phyloP scores from a whole-genome alignment of 2,888 invertebrate species.

The Protophormia terraenovae region DNA sequence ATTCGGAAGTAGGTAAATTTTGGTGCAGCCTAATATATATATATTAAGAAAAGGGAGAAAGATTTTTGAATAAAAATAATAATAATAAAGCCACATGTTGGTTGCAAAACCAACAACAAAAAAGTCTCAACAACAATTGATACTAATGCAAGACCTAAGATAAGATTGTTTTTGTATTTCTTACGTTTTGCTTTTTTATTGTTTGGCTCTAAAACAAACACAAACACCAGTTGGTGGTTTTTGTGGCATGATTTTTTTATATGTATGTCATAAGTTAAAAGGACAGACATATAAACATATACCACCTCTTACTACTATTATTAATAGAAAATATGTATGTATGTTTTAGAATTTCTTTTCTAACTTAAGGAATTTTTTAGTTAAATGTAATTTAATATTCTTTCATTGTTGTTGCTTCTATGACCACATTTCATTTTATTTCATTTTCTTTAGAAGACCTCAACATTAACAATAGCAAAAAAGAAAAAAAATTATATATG shows the following conservation, averaged over 20 bases:
- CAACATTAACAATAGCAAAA: background rate
- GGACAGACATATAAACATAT: background rate
- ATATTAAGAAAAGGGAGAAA: background rate
- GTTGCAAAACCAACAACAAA: background rate
- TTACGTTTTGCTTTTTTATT: background rate
- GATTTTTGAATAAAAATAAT: background rate
- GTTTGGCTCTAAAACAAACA: background rate
- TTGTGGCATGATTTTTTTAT: background rate
- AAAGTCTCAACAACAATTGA: background rate
- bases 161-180: background rate
- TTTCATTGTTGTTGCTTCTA: background rate
- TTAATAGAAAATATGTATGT: no score
- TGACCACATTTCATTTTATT: background rate
- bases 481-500: background rate
- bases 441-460: background rate
- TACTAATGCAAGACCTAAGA: background rate
- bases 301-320: background rate
- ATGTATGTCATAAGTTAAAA: background rate
- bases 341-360: background rate
- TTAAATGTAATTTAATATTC: constrained; percentile 8
- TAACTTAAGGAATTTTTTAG: background rate
- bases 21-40: no score
- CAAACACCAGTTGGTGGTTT: background rate
- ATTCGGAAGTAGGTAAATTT: no score
- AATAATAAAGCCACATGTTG: background rate